Evolutionary conservation across 2,888 invertebrate species (phyloP).

Genomic region (Caenorhabditis sp.): DNA sequence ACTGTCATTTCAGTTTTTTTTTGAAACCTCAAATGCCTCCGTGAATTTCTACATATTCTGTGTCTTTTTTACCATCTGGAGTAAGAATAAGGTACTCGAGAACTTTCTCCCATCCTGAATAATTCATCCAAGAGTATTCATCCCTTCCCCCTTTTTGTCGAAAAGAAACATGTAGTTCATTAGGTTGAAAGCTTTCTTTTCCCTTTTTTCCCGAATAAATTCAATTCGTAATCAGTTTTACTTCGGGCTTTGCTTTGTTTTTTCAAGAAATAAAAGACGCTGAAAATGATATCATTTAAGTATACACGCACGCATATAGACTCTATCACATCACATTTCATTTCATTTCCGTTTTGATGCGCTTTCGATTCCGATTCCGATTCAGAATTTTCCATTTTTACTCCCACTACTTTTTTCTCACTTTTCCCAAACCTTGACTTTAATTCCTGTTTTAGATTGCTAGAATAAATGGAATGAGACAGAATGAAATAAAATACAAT

Average conservation of each 20-base stretch:
- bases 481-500: no score
- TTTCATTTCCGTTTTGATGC: constrained; percentile 28
- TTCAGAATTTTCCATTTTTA: no score
- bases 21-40: no score
- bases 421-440: neutral
- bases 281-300: constrained; percentile 19
- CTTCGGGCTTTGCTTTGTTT: neutral
- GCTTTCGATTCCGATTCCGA: neutral
- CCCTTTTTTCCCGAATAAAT: neutral
- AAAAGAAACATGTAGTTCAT: constrained; percentile 7
- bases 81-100: neutral
- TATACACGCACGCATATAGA: no score
- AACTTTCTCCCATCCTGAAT: constrained; percentile 2
- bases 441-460: neutral
- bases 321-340: neutral
- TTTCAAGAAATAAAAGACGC: neutral
- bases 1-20: no score
- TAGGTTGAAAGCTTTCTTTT: constrained; percentile 16
- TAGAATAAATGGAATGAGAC: neutral
- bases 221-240: neutral
- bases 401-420: neutral
- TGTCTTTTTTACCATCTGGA: no score
- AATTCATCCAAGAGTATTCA: constrained; percentile 8
- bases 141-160: neutral
- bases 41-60: neutral